Conservation (phyloP, 2,797 vertebrate species). For the Dermochelys coriacea region DNA sequence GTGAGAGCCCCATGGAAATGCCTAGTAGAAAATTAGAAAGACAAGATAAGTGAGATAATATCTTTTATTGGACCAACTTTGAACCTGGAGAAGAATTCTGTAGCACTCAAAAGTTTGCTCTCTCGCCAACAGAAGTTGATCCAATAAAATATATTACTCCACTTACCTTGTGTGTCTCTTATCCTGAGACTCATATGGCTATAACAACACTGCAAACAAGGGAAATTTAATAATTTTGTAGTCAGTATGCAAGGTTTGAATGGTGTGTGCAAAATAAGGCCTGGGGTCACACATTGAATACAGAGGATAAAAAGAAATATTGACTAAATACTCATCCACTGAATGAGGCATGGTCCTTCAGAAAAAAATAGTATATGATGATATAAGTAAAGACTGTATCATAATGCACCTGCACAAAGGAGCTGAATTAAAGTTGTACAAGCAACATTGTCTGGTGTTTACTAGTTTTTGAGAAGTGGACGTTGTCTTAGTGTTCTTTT, state of each 20-base stretch:
- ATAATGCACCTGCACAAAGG: too few relatives aligned
- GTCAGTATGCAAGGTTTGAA: too few relatives aligned
- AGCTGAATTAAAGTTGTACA: too few relatives aligned
- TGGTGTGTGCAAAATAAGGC: too few relatives aligned
- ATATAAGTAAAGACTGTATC: too few relatives aligned
- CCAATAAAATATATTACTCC: neutral
- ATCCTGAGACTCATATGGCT: too few relatives aligned
- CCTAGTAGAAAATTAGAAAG: neutral
- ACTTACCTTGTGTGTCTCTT: too few relatives aligned
- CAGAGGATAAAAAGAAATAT: neutral
- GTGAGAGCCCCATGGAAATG: neutral
- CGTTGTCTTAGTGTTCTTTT: too few relatives aligned
- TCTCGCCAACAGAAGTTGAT: neutral
- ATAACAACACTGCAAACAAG: too few relatives aligned
- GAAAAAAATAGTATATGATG: neutral
- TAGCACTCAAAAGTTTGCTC: neutral
- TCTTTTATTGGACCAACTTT: neutral
- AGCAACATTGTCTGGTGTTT: too few relatives aligned
- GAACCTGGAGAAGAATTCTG: neutral
- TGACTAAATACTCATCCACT: neutral
- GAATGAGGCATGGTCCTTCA: neutral
- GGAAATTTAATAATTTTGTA: too few relatives aligned
- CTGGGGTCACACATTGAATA: neutral
- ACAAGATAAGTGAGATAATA: neutral
- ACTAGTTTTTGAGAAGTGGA: too few relatives aligned